These are phyloP conservation scores for Chaunax sp. DNA, from an alignment of 2,797 vertebrate species.

Conservation along the genomic window DNA sequence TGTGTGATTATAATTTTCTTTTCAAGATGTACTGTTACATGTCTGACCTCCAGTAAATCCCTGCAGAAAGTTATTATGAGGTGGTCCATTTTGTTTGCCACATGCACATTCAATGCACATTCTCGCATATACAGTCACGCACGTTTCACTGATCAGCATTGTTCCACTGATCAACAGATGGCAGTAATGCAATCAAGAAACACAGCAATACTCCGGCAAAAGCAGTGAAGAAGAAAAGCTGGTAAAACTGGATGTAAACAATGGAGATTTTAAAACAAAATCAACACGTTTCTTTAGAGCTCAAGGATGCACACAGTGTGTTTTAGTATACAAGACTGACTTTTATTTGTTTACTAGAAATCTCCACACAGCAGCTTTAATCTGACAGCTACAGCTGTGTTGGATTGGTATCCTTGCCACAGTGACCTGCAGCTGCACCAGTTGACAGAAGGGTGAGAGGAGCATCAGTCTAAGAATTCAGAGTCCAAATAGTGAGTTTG, in stretches of 20 bases:
- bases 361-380: background rate
- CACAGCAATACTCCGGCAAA: background rate
- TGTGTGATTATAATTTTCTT: too few relatives aligned
- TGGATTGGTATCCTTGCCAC: too few relatives aligned
- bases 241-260: background rate
- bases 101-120: background rate
- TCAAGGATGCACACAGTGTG: background rate
- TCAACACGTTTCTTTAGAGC: background rate
- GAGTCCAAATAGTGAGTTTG: slow-evolving; percentile 21
- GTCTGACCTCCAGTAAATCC: background rate
- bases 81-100: background rate
- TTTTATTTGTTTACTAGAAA: background rate
- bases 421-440: background rate
- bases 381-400: too few relatives aligned
- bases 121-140: background rate
- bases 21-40: background rate
- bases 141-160: background rate
- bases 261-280: background rate
- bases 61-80: background rate
- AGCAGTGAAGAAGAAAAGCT: background rate
- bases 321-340: background rate
- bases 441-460: background rate
- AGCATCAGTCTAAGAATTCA: slow-evolving; percentile 5
- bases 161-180: background rate
- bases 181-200: background rate